Evolutionary conservation across 2,888 invertebrate genomes (phyloP).

Genomic region (Melitaea athalia): DNA sequence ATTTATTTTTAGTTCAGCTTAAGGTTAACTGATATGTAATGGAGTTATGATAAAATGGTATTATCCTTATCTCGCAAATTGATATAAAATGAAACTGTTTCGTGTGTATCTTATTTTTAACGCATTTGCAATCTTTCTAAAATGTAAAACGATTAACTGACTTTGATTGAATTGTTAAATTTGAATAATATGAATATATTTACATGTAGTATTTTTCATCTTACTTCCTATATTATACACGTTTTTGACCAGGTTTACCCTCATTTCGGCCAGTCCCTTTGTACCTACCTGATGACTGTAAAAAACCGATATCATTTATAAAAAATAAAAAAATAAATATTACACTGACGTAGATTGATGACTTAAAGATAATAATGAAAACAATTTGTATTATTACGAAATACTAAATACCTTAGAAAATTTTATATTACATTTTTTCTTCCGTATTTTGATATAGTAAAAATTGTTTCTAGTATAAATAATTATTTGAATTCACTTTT

Average conservation of each 20-base stretch:
- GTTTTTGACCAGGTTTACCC: too few species aligned
- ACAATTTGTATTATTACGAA: neutral
- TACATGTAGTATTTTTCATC: too few species aligned
- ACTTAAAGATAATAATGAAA: neutral
- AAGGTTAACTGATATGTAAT: neutral
- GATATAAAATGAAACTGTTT: neutral
- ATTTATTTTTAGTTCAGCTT: neutral
- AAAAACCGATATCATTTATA: neutral
- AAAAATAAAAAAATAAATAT: neutral
- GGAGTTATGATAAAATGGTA: neutral
- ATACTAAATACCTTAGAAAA: neutral
- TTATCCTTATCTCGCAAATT: neutral
- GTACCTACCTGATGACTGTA: neutral
- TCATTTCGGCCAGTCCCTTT: neutral
- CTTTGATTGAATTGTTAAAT: too few species aligned
- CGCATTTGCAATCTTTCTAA: too few species aligned
- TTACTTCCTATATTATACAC: too few species aligned
- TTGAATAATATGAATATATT: too few species aligned
- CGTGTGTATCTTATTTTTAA: neutral
- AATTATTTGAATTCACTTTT: too few species aligned
- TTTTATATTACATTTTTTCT: neutral
- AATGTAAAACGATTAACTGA: too few species aligned
- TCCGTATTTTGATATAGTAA: neutral
- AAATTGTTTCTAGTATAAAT: too few species aligned
- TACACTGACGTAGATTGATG: slow-evolving; percentile 3